A percentile compares a stretch with the other conserved stretches of the same genome.
Evolutionary conservation across 2,113 vertebrate genomes (phyloP).

Genomic region (Colius striatus): DNA sequence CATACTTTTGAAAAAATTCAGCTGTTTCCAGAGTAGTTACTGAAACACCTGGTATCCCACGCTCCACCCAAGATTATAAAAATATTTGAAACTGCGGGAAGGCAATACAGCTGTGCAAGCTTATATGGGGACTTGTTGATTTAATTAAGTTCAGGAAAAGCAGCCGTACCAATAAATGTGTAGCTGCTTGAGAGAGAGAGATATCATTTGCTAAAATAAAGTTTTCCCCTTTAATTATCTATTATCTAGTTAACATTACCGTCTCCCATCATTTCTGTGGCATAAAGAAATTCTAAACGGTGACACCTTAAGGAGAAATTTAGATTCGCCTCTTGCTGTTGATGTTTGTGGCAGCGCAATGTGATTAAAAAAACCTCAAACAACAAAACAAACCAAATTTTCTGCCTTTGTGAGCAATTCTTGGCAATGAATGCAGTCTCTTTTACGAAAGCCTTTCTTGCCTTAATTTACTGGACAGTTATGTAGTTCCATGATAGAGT

Average conservation of each 20-base stretch:
- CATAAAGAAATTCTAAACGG: not conserved
- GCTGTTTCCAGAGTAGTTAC: constrained; percentile 35
- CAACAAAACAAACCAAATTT: not conserved
- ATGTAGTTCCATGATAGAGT: not conserved
- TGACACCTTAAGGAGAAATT: not conserved
- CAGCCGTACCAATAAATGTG: not conserved
- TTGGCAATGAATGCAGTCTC: not conserved
- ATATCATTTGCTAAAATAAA: not conserved
- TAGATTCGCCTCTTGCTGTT: not conserved
- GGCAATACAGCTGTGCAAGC: constrained; percentile 50
- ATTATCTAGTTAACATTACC: not conserved
- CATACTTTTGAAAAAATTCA: constrained; percentile 7
- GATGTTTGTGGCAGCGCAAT: not conserved
- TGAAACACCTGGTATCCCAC: constrained; percentile 66
- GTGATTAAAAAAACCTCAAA: not conserved
- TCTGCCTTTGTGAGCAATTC: not conserved
- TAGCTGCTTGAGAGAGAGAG: not conserved
- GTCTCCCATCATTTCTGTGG: not conserved
- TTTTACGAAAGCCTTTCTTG: not conserved
- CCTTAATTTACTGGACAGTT: not conserved
- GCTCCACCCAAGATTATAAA: constrained; percentile 32
- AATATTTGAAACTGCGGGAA: constrained; percentile 51
- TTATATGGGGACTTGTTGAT: constrained; percentile 1
- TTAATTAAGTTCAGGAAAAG: constrained; percentile 19
- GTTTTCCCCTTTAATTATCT: not conserved